Conservation (phyloP, 2,113 vertebrate species). For the Cynopterus brachyotis region DNA sequence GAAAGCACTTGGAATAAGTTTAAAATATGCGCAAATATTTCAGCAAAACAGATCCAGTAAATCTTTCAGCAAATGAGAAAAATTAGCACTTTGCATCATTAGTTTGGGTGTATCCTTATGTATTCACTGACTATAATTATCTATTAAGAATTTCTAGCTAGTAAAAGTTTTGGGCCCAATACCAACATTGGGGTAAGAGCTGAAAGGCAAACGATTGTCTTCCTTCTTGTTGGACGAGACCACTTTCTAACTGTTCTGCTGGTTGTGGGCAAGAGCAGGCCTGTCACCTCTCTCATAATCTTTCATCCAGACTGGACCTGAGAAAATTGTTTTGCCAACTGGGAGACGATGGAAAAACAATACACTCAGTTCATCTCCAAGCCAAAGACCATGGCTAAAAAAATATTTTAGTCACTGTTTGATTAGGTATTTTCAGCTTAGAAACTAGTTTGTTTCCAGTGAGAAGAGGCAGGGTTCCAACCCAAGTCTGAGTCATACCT, state of each 20-base stretch:
- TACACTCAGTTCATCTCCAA: background rate
- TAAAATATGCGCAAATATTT: background rate
- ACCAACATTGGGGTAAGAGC: background rate
- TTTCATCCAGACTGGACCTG: background rate
- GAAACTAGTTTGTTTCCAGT: background rate
- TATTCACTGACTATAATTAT: background rate
- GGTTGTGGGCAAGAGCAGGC: background rate
- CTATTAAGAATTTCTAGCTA: background rate
- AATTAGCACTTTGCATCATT: background rate
- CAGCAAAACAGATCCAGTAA: background rate
- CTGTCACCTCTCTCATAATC: background rate
- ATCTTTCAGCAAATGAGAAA: conserved; percentile 1
- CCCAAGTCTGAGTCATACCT: background rate
- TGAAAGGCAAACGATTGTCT: background rate
- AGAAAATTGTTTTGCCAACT: background rate
- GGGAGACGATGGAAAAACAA: background rate
- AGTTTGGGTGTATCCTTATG: background rate
- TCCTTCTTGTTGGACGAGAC: background rate
- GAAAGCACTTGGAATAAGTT: background rate
- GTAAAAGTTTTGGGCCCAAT: background rate
- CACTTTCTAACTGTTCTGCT: background rate
- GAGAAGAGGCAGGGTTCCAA: background rate
- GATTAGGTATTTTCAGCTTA: background rate
- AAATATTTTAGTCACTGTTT: background rate
- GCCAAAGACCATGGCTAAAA: background rate